A percentile compares a stretch with the other conserved stretches of the same genome.
Conservation (phyloP, 2,113 vertebrate genomes). For the Petrocephalus microphthalmus region DNA sequence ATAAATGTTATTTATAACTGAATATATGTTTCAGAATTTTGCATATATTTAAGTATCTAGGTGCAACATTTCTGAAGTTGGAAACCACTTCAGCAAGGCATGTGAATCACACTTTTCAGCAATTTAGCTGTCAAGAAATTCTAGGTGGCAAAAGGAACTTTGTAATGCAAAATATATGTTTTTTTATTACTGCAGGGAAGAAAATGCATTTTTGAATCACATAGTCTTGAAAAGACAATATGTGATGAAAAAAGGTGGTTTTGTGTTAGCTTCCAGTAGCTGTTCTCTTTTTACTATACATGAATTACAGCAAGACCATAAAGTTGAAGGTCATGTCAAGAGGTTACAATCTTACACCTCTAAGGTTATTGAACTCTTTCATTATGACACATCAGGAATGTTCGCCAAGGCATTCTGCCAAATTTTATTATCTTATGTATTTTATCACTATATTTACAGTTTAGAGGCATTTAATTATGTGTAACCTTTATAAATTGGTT, state of each 20-base stretch:
- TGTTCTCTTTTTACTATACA: constrained; percentile 22
- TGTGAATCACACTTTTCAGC: not conserved
- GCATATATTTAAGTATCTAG: not conserved
- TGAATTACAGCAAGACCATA: constrained; percentile 50
- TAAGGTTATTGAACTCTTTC: constrained; percentile 26
- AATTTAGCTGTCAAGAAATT: not conserved
- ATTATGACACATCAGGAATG: not conserved
- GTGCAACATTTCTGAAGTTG: not conserved
- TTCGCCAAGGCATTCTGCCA: not conserved
- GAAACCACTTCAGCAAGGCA: not conserved
- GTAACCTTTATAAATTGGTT: not conserved
- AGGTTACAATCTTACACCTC: not conserved
- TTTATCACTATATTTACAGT: not conserved
- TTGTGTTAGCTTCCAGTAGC: constrained; percentile 45
- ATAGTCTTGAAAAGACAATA: not conserved
- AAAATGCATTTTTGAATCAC: not conserved
- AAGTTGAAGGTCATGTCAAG: constrained; percentile 56
- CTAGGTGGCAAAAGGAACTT: not conserved
- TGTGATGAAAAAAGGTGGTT: constrained; percentile 21
- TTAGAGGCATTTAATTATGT: not conserved
- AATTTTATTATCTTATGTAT: not conserved
- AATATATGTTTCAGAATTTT: not conserved
- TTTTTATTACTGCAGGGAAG: not conserved
- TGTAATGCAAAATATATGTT: not conserved
- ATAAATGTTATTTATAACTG: not conserved